These are phyloP conservation scores for Schizaphis graminum DNA, from an alignment of 2,888 invertebrate genomes.

Conservation along the genomic window DNA sequence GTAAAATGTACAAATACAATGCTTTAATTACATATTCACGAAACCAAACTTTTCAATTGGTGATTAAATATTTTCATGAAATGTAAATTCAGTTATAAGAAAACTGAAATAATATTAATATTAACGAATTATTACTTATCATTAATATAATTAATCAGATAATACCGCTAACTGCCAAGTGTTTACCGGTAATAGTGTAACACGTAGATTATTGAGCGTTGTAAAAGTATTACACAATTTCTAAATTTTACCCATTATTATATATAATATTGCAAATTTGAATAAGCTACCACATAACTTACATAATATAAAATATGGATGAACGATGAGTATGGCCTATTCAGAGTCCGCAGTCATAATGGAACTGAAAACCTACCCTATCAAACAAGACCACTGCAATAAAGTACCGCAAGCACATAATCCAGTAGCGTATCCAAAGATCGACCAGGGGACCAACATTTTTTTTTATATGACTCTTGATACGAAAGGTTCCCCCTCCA, in stretches of 20 bases:
- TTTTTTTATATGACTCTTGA: neutral
- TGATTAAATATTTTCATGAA: slow-evolving; percentile 45
- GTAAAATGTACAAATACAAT: neutral
- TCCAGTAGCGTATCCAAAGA: neutral
- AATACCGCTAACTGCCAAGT: neutral
- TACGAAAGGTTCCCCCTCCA: neutral
- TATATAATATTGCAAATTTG: neutral
- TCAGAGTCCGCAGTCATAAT: neutral
- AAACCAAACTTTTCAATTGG: slow-evolving; percentile 52
- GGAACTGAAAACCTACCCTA: neutral
- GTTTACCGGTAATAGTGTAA: neutral
- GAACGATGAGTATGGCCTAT: neutral
- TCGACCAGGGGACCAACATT: neutral
- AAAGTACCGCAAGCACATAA: neutral
- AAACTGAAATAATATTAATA: neutral
- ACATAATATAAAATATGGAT: neutral
- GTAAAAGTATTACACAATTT: neutral
- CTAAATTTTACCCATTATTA: neutral
- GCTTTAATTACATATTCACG: slow-evolving; percentile 39
- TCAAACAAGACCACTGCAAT: neutral
- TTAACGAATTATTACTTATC: neutral
- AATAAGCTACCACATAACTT: neutral
- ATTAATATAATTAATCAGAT: neutral
- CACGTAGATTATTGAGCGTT: neutral
- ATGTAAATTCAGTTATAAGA: slow-evolving; percentile 32